Evolutionary conservation across 2,888 invertebrate genomes (phyloP), one percentile per base, ranked within the genome.

Genomic region (Trissonchulus sp.): DNA sequence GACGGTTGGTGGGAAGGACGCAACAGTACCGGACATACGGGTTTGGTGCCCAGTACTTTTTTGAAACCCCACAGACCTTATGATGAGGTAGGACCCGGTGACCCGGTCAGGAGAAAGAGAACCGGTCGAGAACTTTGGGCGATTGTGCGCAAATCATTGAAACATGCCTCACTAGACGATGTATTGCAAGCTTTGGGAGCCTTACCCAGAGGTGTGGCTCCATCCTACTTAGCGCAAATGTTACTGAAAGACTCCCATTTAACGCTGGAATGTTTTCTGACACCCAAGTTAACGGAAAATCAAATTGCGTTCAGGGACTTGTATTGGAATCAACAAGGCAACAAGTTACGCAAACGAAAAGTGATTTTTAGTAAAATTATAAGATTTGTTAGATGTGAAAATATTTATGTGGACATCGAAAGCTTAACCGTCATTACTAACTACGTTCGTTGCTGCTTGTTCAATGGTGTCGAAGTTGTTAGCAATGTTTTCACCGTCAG

Each of bases 161-260:
- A 65, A 8, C 8, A 65, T 15, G 28, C 68, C 15, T 15, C 35
- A 34, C 8, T 65, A 8, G 35, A 65, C 18, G 35, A 34, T n/a
- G 68, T 65, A 15, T n/a, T 65, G 18, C 33, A 65, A 28, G 68
- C 68, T 65, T 15, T 65, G 31, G 68, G 68, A 8, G 68, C 68
- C 8, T 28, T 65, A 15, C 68, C 68, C 31, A 8, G 8, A 15
- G 68, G 68, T 15, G 28, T 28, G 8, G 33, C 18, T 15, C 68
- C 68, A 18, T 65, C 68, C 33, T 65, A 33, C n/a, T 28, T 65
- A 8, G 8, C 31, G 8, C 68, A 65, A n/a, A 8, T 15, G 48
- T 23, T 48, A 23, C 48, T 48, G 48, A 23, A 8, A 15, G 28
- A 34, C 35, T 34, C 68, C 8, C 68, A 65, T 28, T 28, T 65